Base-by-base conservation (phyloP, 2,888 invertebrate genomes). In the Erpobdella octoculata region DNA sequence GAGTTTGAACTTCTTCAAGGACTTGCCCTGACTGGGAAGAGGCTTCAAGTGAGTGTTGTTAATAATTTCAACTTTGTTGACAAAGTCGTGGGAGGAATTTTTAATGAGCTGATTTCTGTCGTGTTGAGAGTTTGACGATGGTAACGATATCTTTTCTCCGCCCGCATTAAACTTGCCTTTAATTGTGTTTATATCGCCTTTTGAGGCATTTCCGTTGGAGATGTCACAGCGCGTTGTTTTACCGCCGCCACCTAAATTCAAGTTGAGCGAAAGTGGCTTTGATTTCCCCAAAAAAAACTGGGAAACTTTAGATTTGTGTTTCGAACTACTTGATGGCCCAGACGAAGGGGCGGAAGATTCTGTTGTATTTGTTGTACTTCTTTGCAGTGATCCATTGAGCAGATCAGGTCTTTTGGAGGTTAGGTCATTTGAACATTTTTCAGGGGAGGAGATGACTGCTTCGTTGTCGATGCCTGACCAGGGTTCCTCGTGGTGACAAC, bases 401-500 rank as follows among this genome's bases (percentile, higher is more conserved):
- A n/a, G 4, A 35, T n/a, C 6, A n/a, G 28, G 28, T 62, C 33
- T 62, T 18, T 28, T n/a, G 33, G n/a, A 33, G 8, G 31, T 35
- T 6, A 62, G 9, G 6, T n/a, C 5, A 62, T 62, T 62, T 15
- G 12, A 18, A 31, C 5, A 25, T 33, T 38, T 68, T 4, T 31
- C 48, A 8, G 68, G 68, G 6, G 68, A 46, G 28, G 68, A 68
- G 21, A 21, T 38, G 15, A 46, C 68, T 6, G 68, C 68, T n/a
- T 21, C 68, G 48, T 68, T 68, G 18, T 68, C 68, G 21, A 68
- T 38, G 21, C 68, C 68, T 65, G 36, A 25, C 62, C 33, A 62
- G n/a, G n/a, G 28, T n/a, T 62, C 62, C 6, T 6, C 35, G 31
- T 31, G 62, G 12, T 31, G n/a, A 62, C 8, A 33, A n/a, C 46